phyloP scores from a whole-genome alignment of 2,888 invertebrate species.

The Athalia circularis region DNA sequence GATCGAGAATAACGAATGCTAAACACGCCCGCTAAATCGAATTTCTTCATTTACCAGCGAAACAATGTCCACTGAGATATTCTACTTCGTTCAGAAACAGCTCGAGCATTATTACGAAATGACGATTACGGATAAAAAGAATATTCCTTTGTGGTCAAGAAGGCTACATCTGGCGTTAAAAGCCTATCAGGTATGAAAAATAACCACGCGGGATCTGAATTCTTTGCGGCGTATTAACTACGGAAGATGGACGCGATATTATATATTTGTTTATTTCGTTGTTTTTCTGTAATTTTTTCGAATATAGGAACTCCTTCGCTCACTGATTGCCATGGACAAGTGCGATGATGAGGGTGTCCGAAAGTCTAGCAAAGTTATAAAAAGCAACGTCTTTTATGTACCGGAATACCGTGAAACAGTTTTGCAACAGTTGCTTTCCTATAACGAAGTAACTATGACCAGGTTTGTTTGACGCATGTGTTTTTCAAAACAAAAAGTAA shows the following conservation, averaged over 20 bases:
- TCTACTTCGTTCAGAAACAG: slow-evolving; percentile 96
- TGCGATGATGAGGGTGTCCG: slow-evolving; percentile 82
- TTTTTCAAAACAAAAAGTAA: too few species aligned
- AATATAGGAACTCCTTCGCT: slow-evolving; percentile 87
- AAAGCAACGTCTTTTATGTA: slow-evolving; percentile 94
- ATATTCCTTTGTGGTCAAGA: slow-evolving; percentile 87
- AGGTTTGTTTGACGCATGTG: slow-evolving; percentile 77
- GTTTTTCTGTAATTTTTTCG: slow-evolving; percentile 55
- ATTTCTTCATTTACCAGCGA: slow-evolving; percentile 80
- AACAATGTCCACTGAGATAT: slow-evolving; percentile 92
- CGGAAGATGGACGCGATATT: too few species aligned
- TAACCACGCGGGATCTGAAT: background rate
- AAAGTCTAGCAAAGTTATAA: slow-evolving; percentile 89
- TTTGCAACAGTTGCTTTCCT: slow-evolving; percentile 86
- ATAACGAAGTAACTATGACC: slow-evolving; percentile 91
- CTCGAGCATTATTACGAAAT: slow-evolving; percentile 90
- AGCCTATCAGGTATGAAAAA: slow-evolving; percentile 77
- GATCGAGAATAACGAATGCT: background rate
- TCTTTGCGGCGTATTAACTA: too few species aligned
- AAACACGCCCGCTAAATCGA: too few species aligned
- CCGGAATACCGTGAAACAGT: slow-evolving; percentile 95
- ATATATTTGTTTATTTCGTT: background rate
- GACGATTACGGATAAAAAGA: slow-evolving; percentile 91
- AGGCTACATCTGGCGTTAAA: slow-evolving; percentile 89
- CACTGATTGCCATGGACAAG: slow-evolving; percentile 88